These are phyloP conservation scores for Urocolius indicus DNA, from an alignment of 2,113 vertebrate species.

Conservation along the genomic window DNA sequence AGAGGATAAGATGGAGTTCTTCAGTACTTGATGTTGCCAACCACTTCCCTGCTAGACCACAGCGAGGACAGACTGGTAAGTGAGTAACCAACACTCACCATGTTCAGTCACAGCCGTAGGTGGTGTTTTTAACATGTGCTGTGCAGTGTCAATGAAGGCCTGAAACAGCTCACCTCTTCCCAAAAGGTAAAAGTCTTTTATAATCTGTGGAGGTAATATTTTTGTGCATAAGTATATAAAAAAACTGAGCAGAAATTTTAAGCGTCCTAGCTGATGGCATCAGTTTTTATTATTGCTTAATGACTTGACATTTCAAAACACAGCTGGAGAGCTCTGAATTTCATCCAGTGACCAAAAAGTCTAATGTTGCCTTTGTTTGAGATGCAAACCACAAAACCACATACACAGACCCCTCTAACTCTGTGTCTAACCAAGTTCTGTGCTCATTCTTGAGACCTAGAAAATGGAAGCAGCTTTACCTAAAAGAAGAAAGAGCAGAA, in stretches of 20 bases:
- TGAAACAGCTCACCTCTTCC: slow-evolving; percentile 97
- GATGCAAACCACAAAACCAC: neutral
- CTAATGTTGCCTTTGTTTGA: neutral
- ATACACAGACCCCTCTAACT: neutral
- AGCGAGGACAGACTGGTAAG: neutral
- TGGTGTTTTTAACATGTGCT: slow-evolving; percentile 96
- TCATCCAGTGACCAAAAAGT: neutral
- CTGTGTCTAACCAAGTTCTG: neutral
- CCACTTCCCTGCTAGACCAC: neutral
- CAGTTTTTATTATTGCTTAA: neutral
- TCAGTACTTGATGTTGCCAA: neutral
- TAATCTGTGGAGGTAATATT: slow-evolving; percentile 80
- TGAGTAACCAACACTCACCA: slow-evolving; percentile 76
- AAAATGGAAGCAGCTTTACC: neutral
- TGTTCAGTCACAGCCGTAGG: slow-evolving; percentile 96
- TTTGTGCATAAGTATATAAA: neutral
- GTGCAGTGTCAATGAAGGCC: slow-evolving; percentile 95
- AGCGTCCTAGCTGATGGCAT: neutral
- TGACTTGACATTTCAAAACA: neutral
- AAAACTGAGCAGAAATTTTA: neutral
- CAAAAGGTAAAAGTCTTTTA: slow-evolving; percentile 97
- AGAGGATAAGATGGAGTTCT: neutral
- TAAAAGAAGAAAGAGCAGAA: neutral
- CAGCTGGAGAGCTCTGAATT: neutral
- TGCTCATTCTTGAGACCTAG: neutral